Percentiles rank a stretch among this genome's conserved stretches.
Evolutionary conservation across 1,140 invertebrate genomes (phyloP).

Genomic region (Drosophila virilis): DNA sequence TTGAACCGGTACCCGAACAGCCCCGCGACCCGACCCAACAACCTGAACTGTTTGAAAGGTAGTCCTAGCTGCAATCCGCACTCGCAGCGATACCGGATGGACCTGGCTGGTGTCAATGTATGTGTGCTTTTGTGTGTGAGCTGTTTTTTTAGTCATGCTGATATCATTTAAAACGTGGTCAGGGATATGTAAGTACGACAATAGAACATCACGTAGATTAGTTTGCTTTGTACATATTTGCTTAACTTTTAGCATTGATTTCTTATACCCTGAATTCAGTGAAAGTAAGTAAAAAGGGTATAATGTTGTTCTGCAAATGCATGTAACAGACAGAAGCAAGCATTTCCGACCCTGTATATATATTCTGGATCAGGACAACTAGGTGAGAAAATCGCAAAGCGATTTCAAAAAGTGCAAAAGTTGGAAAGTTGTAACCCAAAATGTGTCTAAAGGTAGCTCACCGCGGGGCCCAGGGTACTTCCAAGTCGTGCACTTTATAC

Average conservation of each 20-base stretch:
- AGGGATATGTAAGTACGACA: slow-evolving; percentile 34
- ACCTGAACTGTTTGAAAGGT: slow-evolving; percentile 51
- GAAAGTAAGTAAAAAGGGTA: too few species aligned
- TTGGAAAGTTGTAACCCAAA: too few species aligned
- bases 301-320: too few species aligned
- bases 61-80: slow-evolving; percentile 38
- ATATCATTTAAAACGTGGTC: slow-evolving; percentile 56
- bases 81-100: slow-evolving; percentile 1
- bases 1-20: slow-evolving; percentile 57
- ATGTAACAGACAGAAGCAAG: too few species aligned
- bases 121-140: slow-evolving; percentile 19
- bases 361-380: too few species aligned
- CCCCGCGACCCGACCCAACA: slow-evolving; percentile 26
- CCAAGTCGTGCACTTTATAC: too few species aligned
- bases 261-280: slow-evolving; percentile 3
- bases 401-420: too few species aligned
- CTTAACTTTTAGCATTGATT: slow-evolving; percentile 64
- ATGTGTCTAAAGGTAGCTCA: too few species aligned
- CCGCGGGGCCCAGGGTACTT: too few species aligned
- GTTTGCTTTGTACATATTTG: slow-evolving; percentile 64
- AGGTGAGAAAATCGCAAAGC: too few species aligned
- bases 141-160: slow-evolving; percentile 61
- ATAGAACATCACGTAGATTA: slow-evolving; percentile 65
- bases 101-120: slow-evolving; percentile 3
- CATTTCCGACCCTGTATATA: too few species aligned